Conservation (phyloP, 2,113 vertebrate genomes). For the Sturnus vulgaris region DNA sequence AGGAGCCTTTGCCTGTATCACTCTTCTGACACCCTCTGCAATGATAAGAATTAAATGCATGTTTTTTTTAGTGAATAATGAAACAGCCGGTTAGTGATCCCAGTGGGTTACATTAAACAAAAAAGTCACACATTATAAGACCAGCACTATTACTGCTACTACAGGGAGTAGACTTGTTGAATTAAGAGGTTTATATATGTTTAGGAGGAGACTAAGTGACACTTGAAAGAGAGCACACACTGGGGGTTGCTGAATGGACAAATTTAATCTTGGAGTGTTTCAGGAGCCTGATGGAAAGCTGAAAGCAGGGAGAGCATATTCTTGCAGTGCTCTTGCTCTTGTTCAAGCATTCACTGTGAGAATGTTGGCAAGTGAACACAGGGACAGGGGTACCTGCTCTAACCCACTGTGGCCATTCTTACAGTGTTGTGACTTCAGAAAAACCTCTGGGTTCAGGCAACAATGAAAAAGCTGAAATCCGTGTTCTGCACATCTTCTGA, state of each 20-base stretch:
- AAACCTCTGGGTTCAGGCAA: not conserved
- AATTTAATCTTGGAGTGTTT: not conserved
- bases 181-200: not conserved
- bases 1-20: not conserved
- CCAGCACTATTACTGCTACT: not conserved
- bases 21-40: not conserved
- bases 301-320: not conserved
- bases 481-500: not conserved
- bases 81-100: not conserved
- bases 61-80: not conserved
- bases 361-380: not conserved
- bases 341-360: rapidly evolving
- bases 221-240: not conserved
- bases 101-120: not conserved
- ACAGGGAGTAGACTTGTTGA: not conserved
- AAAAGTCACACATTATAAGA: not conserved
- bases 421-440: not conserved
- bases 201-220: not conserved
- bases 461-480: not conserved
- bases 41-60: not conserved
- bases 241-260: not conserved
- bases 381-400: not conserved
- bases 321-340: not conserved
- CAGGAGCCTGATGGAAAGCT: not conserved
- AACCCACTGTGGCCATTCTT: not conserved